Percentiles rank a stretch among this genome's conserved stretches.
Conservation (phyloP, 1,140 invertebrate genomes). For the Sitobion miscanthi region DNA sequence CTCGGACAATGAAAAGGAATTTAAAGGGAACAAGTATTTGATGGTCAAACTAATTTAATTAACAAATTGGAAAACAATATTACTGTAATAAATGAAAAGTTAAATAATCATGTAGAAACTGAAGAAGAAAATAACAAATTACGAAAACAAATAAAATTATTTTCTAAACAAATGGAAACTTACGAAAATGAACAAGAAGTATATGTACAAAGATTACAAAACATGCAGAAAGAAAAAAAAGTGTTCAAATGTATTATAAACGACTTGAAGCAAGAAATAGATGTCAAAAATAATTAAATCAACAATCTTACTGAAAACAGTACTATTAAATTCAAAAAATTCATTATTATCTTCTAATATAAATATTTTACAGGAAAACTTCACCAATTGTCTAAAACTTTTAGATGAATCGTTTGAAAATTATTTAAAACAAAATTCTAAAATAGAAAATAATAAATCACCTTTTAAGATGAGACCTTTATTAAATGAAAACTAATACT, state of each 20-base stretch:
- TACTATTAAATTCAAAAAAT: slow-evolving; percentile 10
- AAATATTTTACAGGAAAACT: slow-evolving; percentile 35
- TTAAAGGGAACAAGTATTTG: slow-evolving; percentile 55
- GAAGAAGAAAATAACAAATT: slow-evolving; percentile 55
- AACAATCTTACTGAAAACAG: neutral
- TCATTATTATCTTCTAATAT: neutral
- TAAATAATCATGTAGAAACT: slow-evolving; percentile 51
- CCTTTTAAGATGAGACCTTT: neutral
- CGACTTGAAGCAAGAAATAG: neutral
- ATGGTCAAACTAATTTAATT: slow-evolving; percentile 51
- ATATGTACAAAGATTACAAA: slow-evolving; percentile 49
- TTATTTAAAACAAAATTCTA: neutral
- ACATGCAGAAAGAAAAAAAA: slow-evolving; percentile 34
- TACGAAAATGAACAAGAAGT: slow-evolving; percentile 44
- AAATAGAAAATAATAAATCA: neutral
- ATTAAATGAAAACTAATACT: neutral
- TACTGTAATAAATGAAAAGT: slow-evolving; percentile 57
- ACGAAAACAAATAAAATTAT: neutral
- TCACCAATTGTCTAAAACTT: slow-evolving; percentile 34
- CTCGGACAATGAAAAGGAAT: slow-evolving; percentile 45
- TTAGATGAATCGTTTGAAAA: slow-evolving; percentile 51
- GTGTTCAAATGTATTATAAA: neutral
- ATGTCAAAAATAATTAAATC: neutral
- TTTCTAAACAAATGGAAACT: slow-evolving; percentile 34
- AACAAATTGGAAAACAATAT: slow-evolving; percentile 55